Evolutionary conservation across 2,113 vertebrate genomes (phyloP).

Genomic region (Phaethon lepturus): DNA sequence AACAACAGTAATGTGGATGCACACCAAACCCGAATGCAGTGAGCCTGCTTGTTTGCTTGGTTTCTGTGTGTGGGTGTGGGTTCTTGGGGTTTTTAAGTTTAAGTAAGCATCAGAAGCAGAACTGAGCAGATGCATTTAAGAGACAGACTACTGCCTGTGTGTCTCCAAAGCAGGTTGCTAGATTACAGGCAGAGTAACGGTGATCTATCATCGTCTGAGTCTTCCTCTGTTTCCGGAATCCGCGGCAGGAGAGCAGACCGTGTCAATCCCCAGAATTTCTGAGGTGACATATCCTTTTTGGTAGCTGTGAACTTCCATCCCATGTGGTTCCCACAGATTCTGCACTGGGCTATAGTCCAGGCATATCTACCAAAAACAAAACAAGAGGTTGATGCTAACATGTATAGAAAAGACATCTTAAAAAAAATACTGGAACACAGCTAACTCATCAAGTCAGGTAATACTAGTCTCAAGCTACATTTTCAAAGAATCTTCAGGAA

Average conservation of each 20-base stretch:
- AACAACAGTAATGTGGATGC: background rate
- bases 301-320: slow-evolving; percentile 98
- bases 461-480: background rate
- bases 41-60: background rate
- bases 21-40: background rate
- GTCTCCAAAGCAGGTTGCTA: background rate
- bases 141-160: background rate
- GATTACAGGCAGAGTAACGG: slow-evolving; percentile 90
- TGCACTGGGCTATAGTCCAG: slow-evolving; percentile 95
- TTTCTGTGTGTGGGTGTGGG: background rate
- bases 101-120: slow-evolving; percentile 11
- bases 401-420: rapidly evolving
- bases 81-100: background rate
- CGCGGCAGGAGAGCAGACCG: slow-evolving; percentile 92
- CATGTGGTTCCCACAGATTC: slow-evolving; percentile 90
- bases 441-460: background rate
- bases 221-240: slow-evolving; percentile 86
- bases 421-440: background rate
- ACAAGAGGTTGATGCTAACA: too few species aligned
- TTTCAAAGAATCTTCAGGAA: background rate
- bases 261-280: slow-evolving; percentile 95
- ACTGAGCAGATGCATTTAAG: background rate
- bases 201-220: slow-evolving; percentile 77
- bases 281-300: slow-evolving; percentile 91
- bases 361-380: slow-evolving; percentile 82